Percentiles rank a stretch among this genome's conserved stretches.
Evolutionary conservation across 2,888 invertebrate genomes (phyloP).

Genomic region (Cataglyphis rosenhaueri): DNA sequence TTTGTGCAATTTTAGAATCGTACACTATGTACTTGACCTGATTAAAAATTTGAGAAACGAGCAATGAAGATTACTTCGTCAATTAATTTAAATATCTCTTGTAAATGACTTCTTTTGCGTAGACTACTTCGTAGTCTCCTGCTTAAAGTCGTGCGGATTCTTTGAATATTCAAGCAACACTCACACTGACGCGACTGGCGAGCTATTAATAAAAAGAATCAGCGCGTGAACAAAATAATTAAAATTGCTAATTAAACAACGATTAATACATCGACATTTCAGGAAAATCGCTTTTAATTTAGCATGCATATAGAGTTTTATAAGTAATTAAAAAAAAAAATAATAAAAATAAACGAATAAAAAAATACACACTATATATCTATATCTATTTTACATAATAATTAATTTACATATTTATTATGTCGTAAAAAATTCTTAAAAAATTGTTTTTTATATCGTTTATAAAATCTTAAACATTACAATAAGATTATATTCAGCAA

Average conservation of each 20-base stretch:
- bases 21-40: neutral
- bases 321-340: neutral
- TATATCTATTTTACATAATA: neutral
- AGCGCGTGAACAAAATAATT: slow-evolving; percentile 8
- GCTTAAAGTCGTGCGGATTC: neutral
- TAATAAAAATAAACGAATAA: neutral
- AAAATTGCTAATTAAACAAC: slow-evolving; percentile 37
- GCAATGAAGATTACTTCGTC: neutral
- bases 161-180: slow-evolving; percentile 11
- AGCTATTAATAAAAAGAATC: slow-evolving; percentile 50
- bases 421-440: too few species aligned
- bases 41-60: neutral
- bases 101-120: neutral
- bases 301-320: neutral
- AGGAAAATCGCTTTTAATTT: neutral
- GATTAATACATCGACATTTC: neutral
- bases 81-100: neutral
- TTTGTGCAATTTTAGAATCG: neutral
- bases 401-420: neutral
- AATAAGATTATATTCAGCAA: neutral
- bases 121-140: neutral
- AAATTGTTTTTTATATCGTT: neutral
- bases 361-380: slow-evolving; percentile 1
- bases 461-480: neutral
- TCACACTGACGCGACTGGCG: neutral